A percentile compares a stretch with the other conserved stretches of the same genome.
phyloP scores from a whole-genome alignment of 2,797 vertebrate species.

The Phataginus tricuspis region DNA sequence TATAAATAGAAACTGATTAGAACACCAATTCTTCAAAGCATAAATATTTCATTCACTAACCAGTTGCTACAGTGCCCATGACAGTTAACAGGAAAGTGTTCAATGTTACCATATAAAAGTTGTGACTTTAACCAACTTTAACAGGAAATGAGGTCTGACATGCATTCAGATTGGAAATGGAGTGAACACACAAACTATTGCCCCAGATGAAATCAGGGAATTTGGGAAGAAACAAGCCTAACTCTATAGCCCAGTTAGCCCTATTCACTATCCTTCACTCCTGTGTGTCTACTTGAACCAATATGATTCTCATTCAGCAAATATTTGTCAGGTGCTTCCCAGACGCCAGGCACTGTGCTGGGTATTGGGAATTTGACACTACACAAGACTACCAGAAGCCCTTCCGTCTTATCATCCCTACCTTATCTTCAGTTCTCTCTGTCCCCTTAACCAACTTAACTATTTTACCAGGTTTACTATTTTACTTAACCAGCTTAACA shows the following conservation, averaged over 20 bases:
- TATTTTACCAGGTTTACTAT: neutral
- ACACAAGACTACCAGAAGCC: neutral
- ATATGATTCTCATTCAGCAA: neutral
- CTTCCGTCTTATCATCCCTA: neutral
- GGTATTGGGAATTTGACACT: neutral
- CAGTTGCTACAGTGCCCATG: neutral
- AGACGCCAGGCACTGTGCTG: neutral
- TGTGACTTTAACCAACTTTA: neutral
- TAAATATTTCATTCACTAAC: constrained; percentile 58
- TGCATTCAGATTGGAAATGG: neutral
- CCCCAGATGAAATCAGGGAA: neutral
- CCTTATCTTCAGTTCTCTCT: neutral
- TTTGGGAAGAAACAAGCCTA: neutral
- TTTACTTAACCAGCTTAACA: neutral
- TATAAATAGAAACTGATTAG: constrained; percentile 62
- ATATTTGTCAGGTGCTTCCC: neutral
- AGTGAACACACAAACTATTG: neutral
- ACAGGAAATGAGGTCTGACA: neutral
- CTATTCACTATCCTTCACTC: neutral
- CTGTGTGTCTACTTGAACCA: neutral
- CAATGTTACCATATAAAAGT: neutral
- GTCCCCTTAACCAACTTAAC: neutral
- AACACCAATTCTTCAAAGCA: constrained; percentile 39
- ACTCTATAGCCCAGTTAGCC: neutral
- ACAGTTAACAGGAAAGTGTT: neutral